Percentiles rank a stretch among this genome's conserved stretches.
Evolutionary conservation across 2,888 invertebrate genomes (phyloP).

Genomic region (Polietes domitor): DNA sequence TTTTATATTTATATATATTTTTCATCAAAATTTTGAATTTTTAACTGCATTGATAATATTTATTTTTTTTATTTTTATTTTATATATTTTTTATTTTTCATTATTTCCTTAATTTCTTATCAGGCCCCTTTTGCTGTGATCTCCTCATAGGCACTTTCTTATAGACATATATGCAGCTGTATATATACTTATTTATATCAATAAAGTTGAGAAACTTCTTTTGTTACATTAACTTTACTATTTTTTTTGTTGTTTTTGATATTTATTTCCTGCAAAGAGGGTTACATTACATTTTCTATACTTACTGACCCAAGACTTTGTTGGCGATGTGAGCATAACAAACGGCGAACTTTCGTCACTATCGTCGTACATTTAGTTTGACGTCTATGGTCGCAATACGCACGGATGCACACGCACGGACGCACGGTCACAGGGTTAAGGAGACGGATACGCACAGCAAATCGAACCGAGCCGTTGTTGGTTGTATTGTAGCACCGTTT

Average conservation of each 20-base stretch:
- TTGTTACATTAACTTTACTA: neutral
- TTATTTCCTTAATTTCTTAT: too few species aligned
- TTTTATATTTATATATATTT: too few species aligned
- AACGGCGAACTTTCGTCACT: constrained; percentile 87
- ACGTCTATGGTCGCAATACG: constrained; percentile 3
- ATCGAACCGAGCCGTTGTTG: neutral
- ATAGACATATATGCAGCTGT: neutral
- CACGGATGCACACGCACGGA: constrained; percentile 4
- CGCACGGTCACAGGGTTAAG: neutral
- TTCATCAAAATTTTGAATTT: too few species aligned
- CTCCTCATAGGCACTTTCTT: too few species aligned
- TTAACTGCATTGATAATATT: too few species aligned
- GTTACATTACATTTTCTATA: neutral
- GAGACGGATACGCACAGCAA: neutral
- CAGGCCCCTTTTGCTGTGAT: too few species aligned
- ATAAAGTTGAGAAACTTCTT: neutral
- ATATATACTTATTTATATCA: neutral
- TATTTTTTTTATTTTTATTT: too few species aligned
- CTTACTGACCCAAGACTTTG: constrained; percentile 82
- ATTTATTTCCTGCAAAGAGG: neutral
- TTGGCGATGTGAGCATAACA: constrained; percentile 86
- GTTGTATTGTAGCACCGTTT: neutral
- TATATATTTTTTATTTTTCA: too few species aligned
- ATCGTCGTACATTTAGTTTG: constrained; percentile 82
- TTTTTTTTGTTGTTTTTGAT: constrained; percentile 21